phyloP scores from a whole-genome alignment of 2,888 invertebrate genomes.

The Euplexia lucipara region DNA sequence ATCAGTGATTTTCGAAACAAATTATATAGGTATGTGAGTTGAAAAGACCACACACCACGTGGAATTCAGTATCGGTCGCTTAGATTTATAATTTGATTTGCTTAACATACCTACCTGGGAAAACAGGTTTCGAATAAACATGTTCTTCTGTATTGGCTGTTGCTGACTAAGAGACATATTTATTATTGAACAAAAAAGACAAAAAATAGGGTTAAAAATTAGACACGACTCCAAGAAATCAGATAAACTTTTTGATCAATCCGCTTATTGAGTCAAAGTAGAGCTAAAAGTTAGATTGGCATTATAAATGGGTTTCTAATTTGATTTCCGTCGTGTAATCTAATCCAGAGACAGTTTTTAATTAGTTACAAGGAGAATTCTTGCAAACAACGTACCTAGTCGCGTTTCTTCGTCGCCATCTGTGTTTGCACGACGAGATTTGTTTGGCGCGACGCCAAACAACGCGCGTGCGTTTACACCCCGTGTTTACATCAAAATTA shows the following conservation, averaged over 20 bases:
- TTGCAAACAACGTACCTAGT: slow-evolving; percentile 72
- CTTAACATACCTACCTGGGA: slow-evolving; percentile 14
- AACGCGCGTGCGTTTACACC: slow-evolving; percentile 67
- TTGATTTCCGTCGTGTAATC: slow-evolving; percentile 60
- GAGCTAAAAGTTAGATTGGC: slow-evolving; percentile 29
- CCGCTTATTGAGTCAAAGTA: slow-evolving; percentile 47
- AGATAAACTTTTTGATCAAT: slow-evolving; percentile 40
- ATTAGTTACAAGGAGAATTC: slow-evolving; percentile 62
- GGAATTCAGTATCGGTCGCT: slow-evolving; percentile 54
- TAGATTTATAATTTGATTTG: slow-evolving; percentile 56
- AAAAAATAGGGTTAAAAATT: slow-evolving; percentile 33
- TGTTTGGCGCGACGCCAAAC: slow-evolving; percentile 74
- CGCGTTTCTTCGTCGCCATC: slow-evolving; percentile 76
- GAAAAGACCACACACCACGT: slow-evolving; percentile 70
- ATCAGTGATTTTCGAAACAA: slow-evolving; percentile 53
- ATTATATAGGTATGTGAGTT: slow-evolving; percentile 57
- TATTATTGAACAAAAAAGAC: slow-evolving; percentile 19
- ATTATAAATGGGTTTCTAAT: slow-evolving; percentile 50
- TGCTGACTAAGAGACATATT: slow-evolving; percentile 11
- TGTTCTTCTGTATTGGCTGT: slow-evolving; percentile 6
- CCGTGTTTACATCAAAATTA: slow-evolving; percentile 71
- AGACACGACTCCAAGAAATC: slow-evolving; percentile 33
- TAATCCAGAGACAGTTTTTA: slow-evolving; percentile 62
- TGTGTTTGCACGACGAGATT: slow-evolving; percentile 71
- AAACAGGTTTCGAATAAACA: slow-evolving; percentile 39